These are phyloP conservation scores for Indicator indicator DNA, from an alignment of 2,113 vertebrate species.

Conservation along the genomic window DNA sequence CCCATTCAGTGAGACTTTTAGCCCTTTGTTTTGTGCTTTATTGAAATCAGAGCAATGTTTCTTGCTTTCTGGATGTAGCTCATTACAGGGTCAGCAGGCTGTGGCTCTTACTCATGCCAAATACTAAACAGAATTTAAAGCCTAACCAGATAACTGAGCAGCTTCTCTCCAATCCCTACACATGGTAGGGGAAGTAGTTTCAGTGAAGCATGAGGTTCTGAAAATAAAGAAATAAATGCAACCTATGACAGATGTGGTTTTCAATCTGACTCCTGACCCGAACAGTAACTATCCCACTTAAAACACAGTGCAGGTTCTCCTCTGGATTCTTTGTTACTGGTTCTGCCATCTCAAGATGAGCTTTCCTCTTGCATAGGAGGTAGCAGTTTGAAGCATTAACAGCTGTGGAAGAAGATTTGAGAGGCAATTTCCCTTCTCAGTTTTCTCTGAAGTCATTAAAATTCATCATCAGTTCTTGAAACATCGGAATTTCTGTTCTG, in stretches of 20 bases:
- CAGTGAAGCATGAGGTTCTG: background rate
- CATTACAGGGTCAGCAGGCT: background rate
- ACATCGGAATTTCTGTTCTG: constrained; percentile 41
- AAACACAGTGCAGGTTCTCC: background rate
- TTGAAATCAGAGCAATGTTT: background rate
- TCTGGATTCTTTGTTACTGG: constrained; percentile 1
- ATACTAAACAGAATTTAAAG: background rate
- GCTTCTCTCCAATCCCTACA: background rate
- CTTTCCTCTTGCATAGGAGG: constrained; percentile 11
- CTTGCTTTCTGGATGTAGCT: background rate
- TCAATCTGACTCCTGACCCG: background rate
- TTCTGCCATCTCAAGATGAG: constrained; percentile 47
- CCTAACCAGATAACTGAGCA: background rate
- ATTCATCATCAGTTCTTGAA: constrained; percentile 53
- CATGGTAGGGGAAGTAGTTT: background rate
- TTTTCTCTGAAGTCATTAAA: constrained; percentile 66
- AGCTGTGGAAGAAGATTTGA: constrained; percentile 54
- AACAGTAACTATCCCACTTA: background rate
- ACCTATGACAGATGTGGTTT: background rate
- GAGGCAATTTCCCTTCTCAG: constrained; percentile 63
- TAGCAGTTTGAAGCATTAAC: constrained; percentile 60
- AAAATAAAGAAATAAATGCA: background rate
- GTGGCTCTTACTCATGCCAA: background rate
- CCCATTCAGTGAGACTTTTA: background rate
- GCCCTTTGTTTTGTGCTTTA: background rate